A percentile compares a stretch with the other conserved stretches of the same genome.
Conservation (phyloP, 2,797 vertebrate genomes). For the Gambusia yucatana region DNA sequence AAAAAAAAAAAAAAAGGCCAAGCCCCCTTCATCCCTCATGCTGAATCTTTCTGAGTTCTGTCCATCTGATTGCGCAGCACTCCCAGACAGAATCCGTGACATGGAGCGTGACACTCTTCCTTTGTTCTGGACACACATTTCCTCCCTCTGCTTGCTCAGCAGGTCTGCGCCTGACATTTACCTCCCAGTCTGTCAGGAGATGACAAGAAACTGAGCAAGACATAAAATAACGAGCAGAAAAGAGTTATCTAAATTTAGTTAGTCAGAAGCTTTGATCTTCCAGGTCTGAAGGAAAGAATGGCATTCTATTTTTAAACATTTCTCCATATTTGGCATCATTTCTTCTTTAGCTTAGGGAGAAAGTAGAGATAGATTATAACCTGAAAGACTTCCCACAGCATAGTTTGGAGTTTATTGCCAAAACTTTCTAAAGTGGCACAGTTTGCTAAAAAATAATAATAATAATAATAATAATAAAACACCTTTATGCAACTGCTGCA, state of each 20-base stretch:
- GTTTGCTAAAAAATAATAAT: background rate
- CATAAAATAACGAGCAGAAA: conserved; percentile 6
- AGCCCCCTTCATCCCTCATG: conserved; percentile 31
- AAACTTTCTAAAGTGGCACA: conserved; percentile 17
- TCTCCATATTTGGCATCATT: background rate
- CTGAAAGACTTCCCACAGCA: conserved; percentile 38
- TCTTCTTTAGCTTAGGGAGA: conserved; percentile 13
- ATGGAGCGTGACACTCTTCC: conserved; percentile 50
- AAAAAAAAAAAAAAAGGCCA: conserved; percentile 36
- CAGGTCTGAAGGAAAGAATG: background rate
- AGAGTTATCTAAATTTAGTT: conserved; percentile 6
- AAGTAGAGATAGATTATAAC: conserved; percentile 41
- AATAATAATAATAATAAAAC: background rate
- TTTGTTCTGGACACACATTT: conserved; percentile 74
- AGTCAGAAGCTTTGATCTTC: conserved; percentile 1
- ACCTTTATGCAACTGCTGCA: conserved; percentile 14
- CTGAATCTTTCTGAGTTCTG: conserved; percentile 29
- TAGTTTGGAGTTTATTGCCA: conserved; percentile 27
- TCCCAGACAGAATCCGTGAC: conserved; percentile 64
- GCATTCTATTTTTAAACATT: background rate
- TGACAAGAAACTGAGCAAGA: conserved; percentile 16
- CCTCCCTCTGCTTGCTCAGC: conserved; percentile 46
- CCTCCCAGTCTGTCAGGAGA: conserved; percentile 34
- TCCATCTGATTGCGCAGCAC: conserved; percentile 51
- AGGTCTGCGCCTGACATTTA: conserved; percentile 55